Base-by-base conservation (phyloP, 1,140 invertebrate species). In the Rhopalosiphum padi region DNA sequence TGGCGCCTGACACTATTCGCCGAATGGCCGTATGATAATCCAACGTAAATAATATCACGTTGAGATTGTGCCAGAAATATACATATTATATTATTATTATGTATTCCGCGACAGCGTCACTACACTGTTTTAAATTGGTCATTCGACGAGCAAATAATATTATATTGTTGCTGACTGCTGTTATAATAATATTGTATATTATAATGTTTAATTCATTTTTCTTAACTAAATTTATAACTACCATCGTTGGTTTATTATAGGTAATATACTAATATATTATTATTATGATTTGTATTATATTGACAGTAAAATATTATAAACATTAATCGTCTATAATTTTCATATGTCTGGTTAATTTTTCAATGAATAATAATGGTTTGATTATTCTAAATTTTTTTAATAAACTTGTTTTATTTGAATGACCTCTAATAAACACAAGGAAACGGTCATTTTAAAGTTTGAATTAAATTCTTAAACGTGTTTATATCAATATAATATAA, bases 1-100 rank as follows among this genome's bases (percentile, higher is more conserved):
- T 68, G 60, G 60, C 60, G 60, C 30, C n/a, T 2, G 30, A 60
- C 23, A 2, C 7, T n/a, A 22, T 2, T 46, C 41, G 4, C 3
- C 23, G 23, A 3, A 86, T 86, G 21, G 11, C 8, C 23, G 23
- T 2, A 86, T 30, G 35, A 83, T 25, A 46, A 43, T 46, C 11
- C 41, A 46, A 86, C 83, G 41, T 30, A 86, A 86, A 86, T 86
- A 86, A 86, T 86, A 86, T 43, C 23, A 11, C 22, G 0, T 85
- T 86, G 83, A 37, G 41, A 46, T 86, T 86, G 41, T 43, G 83
- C 83, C 83, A 86, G 25, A 43, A 86, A 43, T 86, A 86, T 86
- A 23, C 18, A 18, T 86, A 46, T 46, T 46, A 46, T 8, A 46
- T 23, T 25, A 46, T 23, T 25, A 41, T 37, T 41, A 46, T 41